phyloP scores from a whole-genome alignment of 2,113 vertebrate genomes.

The Campylomormyrus numenius region DNA sequence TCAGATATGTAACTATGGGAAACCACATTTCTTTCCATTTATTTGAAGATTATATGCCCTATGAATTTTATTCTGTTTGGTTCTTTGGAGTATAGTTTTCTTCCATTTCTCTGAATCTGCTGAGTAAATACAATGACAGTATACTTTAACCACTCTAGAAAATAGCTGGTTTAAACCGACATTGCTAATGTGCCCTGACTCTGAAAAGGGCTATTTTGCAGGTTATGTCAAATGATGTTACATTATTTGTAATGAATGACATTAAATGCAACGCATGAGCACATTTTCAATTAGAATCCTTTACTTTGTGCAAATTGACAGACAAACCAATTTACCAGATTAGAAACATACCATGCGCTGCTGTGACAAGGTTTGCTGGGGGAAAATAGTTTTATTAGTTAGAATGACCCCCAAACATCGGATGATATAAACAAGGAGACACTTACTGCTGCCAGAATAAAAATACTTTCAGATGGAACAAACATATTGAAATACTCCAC shows the following conservation, averaged over 20 bases:
- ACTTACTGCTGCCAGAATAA: not conserved
- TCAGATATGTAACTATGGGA: no score
- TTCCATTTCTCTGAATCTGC: constrained; percentile 31
- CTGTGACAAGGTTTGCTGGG: not conserved
- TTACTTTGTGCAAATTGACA: constrained; percentile 31
- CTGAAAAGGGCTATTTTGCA: constrained; percentile 30
- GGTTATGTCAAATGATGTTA: constrained; percentile 43
- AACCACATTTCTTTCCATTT: not conserved
- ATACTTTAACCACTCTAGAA: constrained; percentile 25
- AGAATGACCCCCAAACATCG: not conserved
- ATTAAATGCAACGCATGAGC: constrained; percentile 39
- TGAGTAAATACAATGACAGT: constrained; percentile 28
- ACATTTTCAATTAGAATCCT: constrained; percentile 41
- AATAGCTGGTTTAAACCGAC: constrained; percentile 33
- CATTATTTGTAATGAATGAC: constrained; percentile 44
- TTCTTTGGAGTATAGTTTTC: not conserved
- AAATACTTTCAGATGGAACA: not conserved
- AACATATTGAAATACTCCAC: not conserved
- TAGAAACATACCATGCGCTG: not conserved
- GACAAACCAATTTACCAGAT: constrained; percentile 20
- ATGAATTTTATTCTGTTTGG: not conserved
- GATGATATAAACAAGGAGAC: not conserved
- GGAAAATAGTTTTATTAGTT: not conserved
- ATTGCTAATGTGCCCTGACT: constrained; percentile 33
- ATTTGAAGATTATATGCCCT: not conserved